A percentile compares a stretch with the other conserved stretches of the same genome.
Evolutionary conservation across 23 tunicate species (phyloP).

Genomic region (Oikopleura vanhoeffeni): DNA sequence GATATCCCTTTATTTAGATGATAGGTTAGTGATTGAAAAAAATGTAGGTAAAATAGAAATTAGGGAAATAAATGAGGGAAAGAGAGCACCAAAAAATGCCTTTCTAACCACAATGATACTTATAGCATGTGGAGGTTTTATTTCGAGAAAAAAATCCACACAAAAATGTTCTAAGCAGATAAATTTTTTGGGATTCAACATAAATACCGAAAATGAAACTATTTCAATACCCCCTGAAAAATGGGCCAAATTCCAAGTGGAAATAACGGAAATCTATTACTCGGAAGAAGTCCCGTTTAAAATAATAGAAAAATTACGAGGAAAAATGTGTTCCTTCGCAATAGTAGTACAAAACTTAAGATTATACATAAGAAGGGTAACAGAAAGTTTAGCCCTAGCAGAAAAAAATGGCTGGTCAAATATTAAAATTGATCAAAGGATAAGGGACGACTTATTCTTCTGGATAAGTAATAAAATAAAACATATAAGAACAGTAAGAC

Average conservation of each 20-base stretch:
- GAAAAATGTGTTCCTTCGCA: background rate
- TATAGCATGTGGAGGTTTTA: background rate
- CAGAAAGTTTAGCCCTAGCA: background rate
- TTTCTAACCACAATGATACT: background rate
- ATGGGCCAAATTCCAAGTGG: background rate
- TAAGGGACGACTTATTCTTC: background rate
- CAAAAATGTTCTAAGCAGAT: background rate
- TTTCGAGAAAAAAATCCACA: background rate
- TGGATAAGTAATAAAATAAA: background rate
- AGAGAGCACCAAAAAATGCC: background rate
- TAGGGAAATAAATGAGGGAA: background rate
- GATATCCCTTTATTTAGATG: background rate
- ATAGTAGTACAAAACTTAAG: background rate
- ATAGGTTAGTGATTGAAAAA: background rate
- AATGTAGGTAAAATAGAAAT: background rate
- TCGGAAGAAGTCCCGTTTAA: background rate
- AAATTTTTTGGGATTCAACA: background rate
- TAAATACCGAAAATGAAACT: background rate
- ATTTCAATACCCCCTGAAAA: background rate
- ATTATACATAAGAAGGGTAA: background rate
- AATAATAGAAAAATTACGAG: background rate
- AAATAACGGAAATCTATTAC: background rate
- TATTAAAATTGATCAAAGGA: background rate
- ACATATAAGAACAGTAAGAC: background rate
- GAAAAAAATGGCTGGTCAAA: background rate